These are phyloP conservation scores for Neosilurus mollespiculum DNA, from an alignment of 2,797 vertebrate genomes.

Conservation along the genomic window DNA sequence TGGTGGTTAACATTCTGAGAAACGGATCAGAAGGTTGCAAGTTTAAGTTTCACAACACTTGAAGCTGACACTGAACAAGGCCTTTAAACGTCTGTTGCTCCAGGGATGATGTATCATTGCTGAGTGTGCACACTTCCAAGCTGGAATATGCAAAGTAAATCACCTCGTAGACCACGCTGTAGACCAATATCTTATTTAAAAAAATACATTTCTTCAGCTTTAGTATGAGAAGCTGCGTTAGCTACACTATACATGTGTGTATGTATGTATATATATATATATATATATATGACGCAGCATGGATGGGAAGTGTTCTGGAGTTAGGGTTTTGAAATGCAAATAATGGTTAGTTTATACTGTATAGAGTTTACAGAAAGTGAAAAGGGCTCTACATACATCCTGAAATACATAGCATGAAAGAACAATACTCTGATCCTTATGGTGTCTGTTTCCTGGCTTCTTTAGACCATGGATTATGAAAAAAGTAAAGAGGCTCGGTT, in stretches of 20 bases:
- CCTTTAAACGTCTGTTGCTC: background rate
- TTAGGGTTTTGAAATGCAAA: background rate
- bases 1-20: background rate
- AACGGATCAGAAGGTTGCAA: background rate
- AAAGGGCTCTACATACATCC: slow-evolving; percentile 8
- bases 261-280: too few species aligned
- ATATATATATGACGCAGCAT: background rate
- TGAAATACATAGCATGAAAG: background rate
- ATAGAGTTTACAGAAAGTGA: background rate
- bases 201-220: background rate
- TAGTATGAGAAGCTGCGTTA: background rate
- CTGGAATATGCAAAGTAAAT: background rate
- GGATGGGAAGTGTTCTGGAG: background rate
- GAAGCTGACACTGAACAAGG: background rate
- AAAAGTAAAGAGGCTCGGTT: slow-evolving; percentile 66
- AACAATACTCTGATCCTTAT: slow-evolving; percentile 51
- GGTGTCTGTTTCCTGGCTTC: slow-evolving; percentile 59
- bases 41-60: slow-evolving; percentile 6
- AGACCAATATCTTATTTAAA: background rate
- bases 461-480: slow-evolving; percentile 49
- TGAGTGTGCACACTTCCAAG: background rate
- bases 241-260: too few species aligned
- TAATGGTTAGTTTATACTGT: background rate
- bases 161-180: background rate
- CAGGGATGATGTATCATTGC: background rate